A percentile compares a stretch with the other conserved stretches of the same genome.
Conservation (phyloP, 2,113 vertebrate genomes). For the Sakesphorus luctuosus region DNA sequence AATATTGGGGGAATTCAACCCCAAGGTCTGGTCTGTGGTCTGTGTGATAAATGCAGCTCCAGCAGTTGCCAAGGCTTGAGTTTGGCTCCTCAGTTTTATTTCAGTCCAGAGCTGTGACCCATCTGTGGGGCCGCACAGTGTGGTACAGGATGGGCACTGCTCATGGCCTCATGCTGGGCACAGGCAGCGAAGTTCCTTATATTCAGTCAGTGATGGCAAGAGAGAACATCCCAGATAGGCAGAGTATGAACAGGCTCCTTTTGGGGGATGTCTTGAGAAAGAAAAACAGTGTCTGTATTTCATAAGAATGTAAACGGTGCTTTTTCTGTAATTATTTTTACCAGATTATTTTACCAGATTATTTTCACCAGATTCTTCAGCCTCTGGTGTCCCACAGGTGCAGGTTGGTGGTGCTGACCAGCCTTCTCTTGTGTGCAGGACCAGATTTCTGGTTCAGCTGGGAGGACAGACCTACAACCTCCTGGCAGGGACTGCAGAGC, state of each 20-base stretch:
- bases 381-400: not conserved
- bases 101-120: not conserved
- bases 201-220: not conserved
- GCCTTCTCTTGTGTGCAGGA: not conserved
- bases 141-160: not conserved
- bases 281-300: not conserved
- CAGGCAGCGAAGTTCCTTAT: not conserved
- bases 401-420: not conserved
- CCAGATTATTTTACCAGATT: no score
- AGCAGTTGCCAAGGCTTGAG: not conserved
- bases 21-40: fast-evolving
- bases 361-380: not conserved
- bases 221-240: not conserved
- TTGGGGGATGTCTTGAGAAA: not conserved
- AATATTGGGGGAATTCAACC: not conserved
- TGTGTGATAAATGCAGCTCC: not conserved
- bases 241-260: not conserved
- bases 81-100: not conserved
- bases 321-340: not conserved
- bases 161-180: not conserved
- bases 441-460: not conserved
- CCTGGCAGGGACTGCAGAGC: not conserved
- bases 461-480: not conserved
- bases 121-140: not conserved
- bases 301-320: no score